Percentiles rank a stretch among this genome's conserved stretches.
Evolutionary conservation across 2,113 vertebrate species (phyloP).

Genomic region (Phrynocephalus versicolor): DNA sequence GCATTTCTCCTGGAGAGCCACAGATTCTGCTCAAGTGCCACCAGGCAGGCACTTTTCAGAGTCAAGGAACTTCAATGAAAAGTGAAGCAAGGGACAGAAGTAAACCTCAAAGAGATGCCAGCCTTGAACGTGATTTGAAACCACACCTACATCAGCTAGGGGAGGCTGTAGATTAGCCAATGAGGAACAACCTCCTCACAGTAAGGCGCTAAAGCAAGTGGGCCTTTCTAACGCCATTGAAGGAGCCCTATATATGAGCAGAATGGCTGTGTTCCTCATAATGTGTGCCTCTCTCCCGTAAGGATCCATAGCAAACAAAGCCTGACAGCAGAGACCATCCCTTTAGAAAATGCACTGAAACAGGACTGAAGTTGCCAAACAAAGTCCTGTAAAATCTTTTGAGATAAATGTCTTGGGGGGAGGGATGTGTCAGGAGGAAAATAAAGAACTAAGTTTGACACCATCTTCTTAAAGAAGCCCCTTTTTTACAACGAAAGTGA

Average conservation of each 20-base stretch:
- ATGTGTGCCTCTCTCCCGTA: too few species aligned
- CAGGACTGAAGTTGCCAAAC: background rate
- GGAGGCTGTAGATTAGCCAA: background rate
- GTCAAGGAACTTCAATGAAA: background rate
- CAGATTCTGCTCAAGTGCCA: background rate
- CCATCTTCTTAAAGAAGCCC: background rate
- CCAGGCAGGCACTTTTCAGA: background rate
- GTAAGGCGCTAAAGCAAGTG: background rate
- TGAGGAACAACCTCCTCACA: background rate
- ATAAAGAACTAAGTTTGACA: too few species aligned
- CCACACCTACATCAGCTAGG: background rate
- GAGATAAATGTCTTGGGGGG: too few species aligned
- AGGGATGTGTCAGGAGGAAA: background rate
- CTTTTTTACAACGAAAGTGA: background rate
- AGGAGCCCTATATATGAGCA: background rate
- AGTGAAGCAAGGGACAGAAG: background rate
- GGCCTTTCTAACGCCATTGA: background rate
- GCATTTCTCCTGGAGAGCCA: background rate
- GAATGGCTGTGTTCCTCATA: too few species aligned
- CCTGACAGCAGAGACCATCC: background rate
- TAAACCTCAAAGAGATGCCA: background rate
- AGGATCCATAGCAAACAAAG: background rate
- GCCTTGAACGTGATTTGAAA: background rate
- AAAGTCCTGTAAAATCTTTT: too few species aligned
- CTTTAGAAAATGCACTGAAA: background rate